phyloP scores from a whole-genome alignment of 2,888 invertebrate species.

The Seira sanloemensis region DNA sequence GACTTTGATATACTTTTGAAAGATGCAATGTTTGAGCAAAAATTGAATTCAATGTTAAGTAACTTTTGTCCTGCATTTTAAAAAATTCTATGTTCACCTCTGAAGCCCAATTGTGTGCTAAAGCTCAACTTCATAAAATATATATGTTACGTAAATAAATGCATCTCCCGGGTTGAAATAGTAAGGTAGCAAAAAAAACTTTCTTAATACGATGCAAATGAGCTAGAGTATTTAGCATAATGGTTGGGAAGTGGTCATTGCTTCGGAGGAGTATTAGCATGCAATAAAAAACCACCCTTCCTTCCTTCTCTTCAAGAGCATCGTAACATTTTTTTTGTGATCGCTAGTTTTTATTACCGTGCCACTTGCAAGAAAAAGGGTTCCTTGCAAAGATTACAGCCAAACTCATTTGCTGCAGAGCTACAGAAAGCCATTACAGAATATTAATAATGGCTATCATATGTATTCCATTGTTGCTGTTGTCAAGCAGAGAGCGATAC shows the following conservation, averaged over 20 bases:
- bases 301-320: neutral
- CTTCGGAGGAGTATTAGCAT: neutral
- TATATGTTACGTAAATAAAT: too few species aligned
- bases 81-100: too few species aligned
- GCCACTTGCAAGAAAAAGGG: neutral
- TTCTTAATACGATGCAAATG: neutral
- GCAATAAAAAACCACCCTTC: conserved; percentile 1
- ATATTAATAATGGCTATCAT: neutral
- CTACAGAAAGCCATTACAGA: neutral
- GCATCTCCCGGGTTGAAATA: neutral
- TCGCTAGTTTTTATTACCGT: neutral
- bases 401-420: too few species aligned
- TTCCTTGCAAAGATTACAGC: too few species aligned
- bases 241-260: neutral
- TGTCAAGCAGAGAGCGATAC: conserved; percentile 3
- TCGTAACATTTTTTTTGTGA: neutral
- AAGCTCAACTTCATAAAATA: too few species aligned
- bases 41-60: too few species aligned
- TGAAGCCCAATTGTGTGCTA: too few species aligned
- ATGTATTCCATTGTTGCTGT: conserved; percentile 4
- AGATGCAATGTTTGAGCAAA: too few species aligned
- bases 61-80: too few species aligned
- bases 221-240: neutral
- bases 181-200: neutral
- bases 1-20: too few species aligned